Base-by-base conservation (phyloP, 1,140 invertebrate genomes). In the Scaptomyza pallida region DNA sequence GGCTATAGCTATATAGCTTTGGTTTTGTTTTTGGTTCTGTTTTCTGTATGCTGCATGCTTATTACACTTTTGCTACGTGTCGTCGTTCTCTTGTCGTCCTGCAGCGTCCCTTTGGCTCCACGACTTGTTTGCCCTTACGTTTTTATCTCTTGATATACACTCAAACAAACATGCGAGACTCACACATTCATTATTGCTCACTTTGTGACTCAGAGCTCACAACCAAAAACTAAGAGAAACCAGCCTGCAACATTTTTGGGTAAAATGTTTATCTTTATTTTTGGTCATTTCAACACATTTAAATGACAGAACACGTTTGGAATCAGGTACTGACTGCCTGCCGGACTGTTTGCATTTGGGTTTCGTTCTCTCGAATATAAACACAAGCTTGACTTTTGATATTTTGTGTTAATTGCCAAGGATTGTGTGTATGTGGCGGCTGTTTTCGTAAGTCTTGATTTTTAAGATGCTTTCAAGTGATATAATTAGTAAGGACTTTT, bases 121-220 rank as follows among this genome's bases (percentile, higher is more conserved):
- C 2, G 33, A 16, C 68, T 80, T 86, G 81, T 88, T 86, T 86
- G 81, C 79, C 50, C 65, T 88, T 82, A 82, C 81, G 81, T 86
- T 86, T 86, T 86, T 86, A 86, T 85, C 81, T 85, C 80, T 86
- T 81, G 77, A 80, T 86, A 80, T 85, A 86, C 82, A 88, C 77
- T 86, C 81, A 86, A 80, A 86, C 79, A 85, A 77, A 60, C 62
- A 67, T 51, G 19, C 21, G 59, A 23, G 63, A 68, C 51, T 35
- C 15, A 45, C 21, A 54, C 57, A 56, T 65, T 67, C 54, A 64
- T 70, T 68, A 88, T 89, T 86, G 82, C 83, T 81, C 78, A 88
- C 78, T 88, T 86, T 86, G 78, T 89, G 74, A 71, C 17, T 50
- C 62, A 59, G n/a, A n/a, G n/a, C 71, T 62, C 72, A 76, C 41